Evolutionary conservation across 2,113 vertebrate species (phyloP).

Genomic region (Etheostoma cragini): DNA sequence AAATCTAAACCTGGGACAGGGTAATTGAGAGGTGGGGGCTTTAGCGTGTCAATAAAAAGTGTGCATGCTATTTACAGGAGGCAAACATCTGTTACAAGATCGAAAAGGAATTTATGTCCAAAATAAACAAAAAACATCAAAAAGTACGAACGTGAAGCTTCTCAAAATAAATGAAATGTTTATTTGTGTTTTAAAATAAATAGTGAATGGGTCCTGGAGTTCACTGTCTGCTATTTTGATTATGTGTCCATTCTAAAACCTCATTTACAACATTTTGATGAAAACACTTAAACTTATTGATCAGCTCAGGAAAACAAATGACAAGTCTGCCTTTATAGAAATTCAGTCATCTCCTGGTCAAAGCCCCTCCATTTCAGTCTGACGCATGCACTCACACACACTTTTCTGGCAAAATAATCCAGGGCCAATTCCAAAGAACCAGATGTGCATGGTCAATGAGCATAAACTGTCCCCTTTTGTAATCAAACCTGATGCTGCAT

Average conservation of each 20-base stretch:
- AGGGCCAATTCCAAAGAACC: slow-evolving; percentile 60
- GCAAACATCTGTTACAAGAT: slow-evolving; percentile 46
- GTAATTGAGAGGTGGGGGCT: slow-evolving; percentile 24
- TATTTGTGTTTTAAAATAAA: slow-evolving; percentile 10
- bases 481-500: slow-evolving; percentile 58
- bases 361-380: slow-evolving; percentile 35
- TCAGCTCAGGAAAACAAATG: slow-evolving; percentile 49
- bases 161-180: background rate
- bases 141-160: background rate
- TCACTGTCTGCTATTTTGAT: slow-evolving; percentile 22
- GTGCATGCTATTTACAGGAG: slow-evolving; percentile 38
- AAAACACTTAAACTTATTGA: slow-evolving; percentile 23
- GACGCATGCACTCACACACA: slow-evolving; percentile 38
- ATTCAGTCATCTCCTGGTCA: slow-evolving; percentile 50
- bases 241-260: slow-evolving; percentile 30
- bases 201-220: background rate
- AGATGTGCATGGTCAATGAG: slow-evolving; percentile 57
- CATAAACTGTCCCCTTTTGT: slow-evolving; percentile 66
- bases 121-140: no score
- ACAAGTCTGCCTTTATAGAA: slow-evolving; percentile 38
- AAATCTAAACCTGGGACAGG: slow-evolving; percentile 38
- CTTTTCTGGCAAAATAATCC: slow-evolving; percentile 66
- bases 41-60: slow-evolving; percentile 45
- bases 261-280: slow-evolving; percentile 39
- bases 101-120: slow-evolving; percentile 26